Evolutionary conservation across 2,113 vertebrate species (phyloP).

Genomic region (Ceuthmochares aereus): DNA sequence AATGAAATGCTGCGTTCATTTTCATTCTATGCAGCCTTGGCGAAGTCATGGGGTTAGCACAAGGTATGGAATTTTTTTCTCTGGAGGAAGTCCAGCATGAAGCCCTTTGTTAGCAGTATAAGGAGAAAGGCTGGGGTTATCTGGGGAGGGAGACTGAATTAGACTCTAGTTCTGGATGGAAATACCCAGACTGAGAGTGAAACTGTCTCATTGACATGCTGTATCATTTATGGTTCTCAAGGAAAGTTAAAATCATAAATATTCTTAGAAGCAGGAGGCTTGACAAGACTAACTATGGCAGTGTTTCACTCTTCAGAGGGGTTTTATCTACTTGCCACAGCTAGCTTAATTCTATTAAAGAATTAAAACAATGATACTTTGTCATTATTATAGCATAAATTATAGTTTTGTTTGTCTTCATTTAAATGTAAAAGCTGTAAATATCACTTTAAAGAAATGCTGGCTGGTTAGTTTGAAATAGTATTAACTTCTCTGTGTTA

Average conservation of each 20-base stretch:
- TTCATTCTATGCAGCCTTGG: background rate
- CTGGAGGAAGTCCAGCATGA: background rate
- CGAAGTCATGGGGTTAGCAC: background rate
- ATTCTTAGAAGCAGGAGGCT: slow-evolving; percentile 36
- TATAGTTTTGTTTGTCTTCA: slow-evolving; percentile 54
- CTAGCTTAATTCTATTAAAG: slow-evolving; percentile 56
- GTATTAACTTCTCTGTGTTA: background rate
- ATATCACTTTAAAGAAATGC: slow-evolving; percentile 24
- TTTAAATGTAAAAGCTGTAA: slow-evolving; percentile 57
- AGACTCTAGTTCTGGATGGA: background rate
- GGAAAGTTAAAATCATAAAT: slow-evolving; percentile 50
- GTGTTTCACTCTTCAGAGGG: slow-evolving; percentile 23
- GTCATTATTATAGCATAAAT: slow-evolving; percentile 50
- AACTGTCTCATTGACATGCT: slow-evolving; percentile 21
- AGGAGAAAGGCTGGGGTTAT: slow-evolving; percentile 1
- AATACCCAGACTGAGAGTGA: slow-evolving; percentile 22
- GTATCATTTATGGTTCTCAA: slow-evolving; percentile 27
- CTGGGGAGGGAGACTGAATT: slow-evolving; percentile 29
- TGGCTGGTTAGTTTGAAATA: slow-evolving; percentile 53
- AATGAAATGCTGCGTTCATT: background rate
- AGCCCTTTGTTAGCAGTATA: background rate
- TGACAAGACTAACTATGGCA: slow-evolving; percentile 46
- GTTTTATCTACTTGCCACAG: slow-evolving; percentile 58
- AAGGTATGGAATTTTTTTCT: background rate
- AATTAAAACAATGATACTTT: slow-evolving; percentile 63